These are phyloP conservation scores for Brachionus paranguensis DNA, from an alignment of 1,140 invertebrate genomes.

Conservation along the genomic window DNA sequence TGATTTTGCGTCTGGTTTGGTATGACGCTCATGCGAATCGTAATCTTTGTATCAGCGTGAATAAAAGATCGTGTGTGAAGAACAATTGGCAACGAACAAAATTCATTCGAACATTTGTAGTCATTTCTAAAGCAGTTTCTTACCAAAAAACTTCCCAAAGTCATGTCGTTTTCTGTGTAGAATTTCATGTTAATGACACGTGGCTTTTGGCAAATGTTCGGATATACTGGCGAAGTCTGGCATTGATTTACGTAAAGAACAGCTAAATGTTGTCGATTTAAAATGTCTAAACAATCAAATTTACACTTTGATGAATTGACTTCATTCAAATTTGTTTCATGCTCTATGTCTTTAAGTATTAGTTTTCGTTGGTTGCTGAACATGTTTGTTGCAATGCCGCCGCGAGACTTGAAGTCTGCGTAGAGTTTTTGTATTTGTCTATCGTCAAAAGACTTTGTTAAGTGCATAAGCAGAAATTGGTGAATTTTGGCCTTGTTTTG, in stretches of 20 bases:
- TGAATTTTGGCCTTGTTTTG: slow-evolving; percentile 44
- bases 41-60: slow-evolving; percentile 19
- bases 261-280: slow-evolving; percentile 77
- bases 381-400: background rate
- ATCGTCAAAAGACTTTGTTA: background rate
- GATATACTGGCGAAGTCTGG: slow-evolving; percentile 69
- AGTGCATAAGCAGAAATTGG: slow-evolving; percentile 22
- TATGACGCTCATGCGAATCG: slow-evolving; percentile 25
- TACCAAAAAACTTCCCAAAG: slow-evolving; percentile 84
- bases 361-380: background rate
- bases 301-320: slow-evolving; percentile 44
- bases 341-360: slow-evolving; percentile 1
- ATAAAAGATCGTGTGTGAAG: slow-evolving; percentile 39
- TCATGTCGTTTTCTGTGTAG: slow-evolving; percentile 87
- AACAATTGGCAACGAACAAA: background rate
- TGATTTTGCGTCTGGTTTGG: background rate
- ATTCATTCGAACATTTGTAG: slow-evolving; percentile 28
- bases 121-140: slow-evolving; percentile 66
- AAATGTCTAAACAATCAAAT: slow-evolving; percentile 74
- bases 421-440: slow-evolving; percentile 6
- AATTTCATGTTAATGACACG: slow-evolving; percentile 87
- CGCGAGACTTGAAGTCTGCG: background rate
- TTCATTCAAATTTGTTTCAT: background rate
- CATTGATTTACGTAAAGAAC: slow-evolving; percentile 88
- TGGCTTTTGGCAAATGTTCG: slow-evolving; percentile 80